Conservation (phyloP, 2,797 vertebrate genomes). For the Anabas testudineus region DNA sequence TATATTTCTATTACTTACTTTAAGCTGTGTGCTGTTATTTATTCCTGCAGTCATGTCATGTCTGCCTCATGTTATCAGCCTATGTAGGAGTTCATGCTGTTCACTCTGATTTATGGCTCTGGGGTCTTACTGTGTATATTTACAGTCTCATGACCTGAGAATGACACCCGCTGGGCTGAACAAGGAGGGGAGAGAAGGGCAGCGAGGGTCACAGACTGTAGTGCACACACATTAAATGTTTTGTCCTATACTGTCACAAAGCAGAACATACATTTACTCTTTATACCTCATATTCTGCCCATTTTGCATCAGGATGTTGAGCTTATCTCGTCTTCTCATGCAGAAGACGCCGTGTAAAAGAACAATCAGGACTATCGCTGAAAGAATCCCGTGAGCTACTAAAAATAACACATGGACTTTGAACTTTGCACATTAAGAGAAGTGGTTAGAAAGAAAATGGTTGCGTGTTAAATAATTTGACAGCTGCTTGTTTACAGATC, state of each 20-base stretch:
- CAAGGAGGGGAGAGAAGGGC: slow-evolving; percentile 83
- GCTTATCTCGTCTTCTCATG: no score
- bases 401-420: slow-evolving; percentile 10
- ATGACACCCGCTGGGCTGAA: slow-evolving; percentile 86
- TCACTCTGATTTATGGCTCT: slow-evolving; percentile 90
- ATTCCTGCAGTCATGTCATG: slow-evolving; percentile 53
- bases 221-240: slow-evolving; percentile 73
- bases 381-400: no score
- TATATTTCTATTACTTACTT: slow-evolving; percentile 13
- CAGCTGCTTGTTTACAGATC: slow-evolving; percentile 79
- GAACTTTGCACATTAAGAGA: slow-evolving; percentile 8
- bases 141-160: slow-evolving; percentile 97
- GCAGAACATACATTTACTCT: slow-evolving; percentile 5
- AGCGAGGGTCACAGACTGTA: slow-evolving; percentile 77
- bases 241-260: slow-evolving; percentile 3
- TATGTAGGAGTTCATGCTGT: slow-evolving; percentile 62
- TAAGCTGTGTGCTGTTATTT: slow-evolving; percentile 44
- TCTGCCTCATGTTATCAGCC: slow-evolving; percentile 69
- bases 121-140: slow-evolving; percentile 92
- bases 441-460: slow-evolving; percentile 30
- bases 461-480: slow-evolving; percentile 72
- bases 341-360: no score
- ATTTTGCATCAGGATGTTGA: background rate
- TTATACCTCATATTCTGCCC: background rate
- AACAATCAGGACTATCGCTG: no score